Conservation (phyloP, 2,888 invertebrate species). For the Neoascia interrupta region DNA sequence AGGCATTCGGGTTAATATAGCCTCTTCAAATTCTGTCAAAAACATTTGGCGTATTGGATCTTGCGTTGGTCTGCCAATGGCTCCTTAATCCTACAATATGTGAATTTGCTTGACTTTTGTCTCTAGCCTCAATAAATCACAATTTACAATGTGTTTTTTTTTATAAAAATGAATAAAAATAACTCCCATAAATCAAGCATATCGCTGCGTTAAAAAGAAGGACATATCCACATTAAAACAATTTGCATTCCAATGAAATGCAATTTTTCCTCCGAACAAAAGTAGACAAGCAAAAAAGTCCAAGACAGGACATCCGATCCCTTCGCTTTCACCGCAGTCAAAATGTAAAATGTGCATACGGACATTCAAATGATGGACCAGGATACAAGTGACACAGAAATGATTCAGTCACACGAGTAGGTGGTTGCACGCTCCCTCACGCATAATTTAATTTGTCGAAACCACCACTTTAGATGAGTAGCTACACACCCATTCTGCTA, state of each 20-base stretch:
- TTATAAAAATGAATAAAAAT: too few relatives aligned
- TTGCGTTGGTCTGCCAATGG: too few relatives aligned
- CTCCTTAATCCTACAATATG: too few relatives aligned
- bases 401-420: too few relatives aligned
- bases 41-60: too few relatives aligned
- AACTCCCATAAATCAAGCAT: too few relatives aligned
- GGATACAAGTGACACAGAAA: constrained; percentile 40
- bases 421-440: constrained; percentile 34
- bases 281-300: background rate
- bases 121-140: too few relatives aligned
- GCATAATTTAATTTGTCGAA: constrained; percentile 67
- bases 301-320: constrained; percentile 36
- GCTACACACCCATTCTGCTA: constrained; percentile 5
- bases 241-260: constrained; percentile 67
- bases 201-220: too few relatives aligned
- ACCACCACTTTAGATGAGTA: constrained; percentile 65
- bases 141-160: too few relatives aligned
- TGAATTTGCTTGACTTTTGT: too few relatives aligned
- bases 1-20: too few relatives aligned
- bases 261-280: constrained; percentile 22
- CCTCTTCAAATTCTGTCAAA: too few relatives aligned
- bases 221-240: constrained; percentile 59
- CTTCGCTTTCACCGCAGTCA: background rate
- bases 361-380: constrained; percentile 16
- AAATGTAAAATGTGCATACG: constrained; percentile 7